Conservation (phyloP, 2,113 vertebrate genomes). For the Etheostoma cragini region DNA sequence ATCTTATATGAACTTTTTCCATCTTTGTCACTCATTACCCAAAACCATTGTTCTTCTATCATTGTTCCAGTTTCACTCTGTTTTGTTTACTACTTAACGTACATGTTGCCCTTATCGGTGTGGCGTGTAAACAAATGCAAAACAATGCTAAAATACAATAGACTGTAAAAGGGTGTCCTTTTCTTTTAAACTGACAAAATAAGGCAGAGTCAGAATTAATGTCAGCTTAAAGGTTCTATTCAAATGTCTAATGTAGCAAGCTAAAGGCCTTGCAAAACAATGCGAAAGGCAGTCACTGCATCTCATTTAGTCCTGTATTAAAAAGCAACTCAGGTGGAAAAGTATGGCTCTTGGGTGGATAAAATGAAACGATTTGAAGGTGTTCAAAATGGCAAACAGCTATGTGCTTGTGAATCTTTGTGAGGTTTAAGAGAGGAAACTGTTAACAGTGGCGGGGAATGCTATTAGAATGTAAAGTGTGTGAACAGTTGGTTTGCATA, state of each 20-base stretch:
- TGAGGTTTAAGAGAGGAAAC: constrained; percentile 3
- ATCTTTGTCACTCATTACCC: background rate
- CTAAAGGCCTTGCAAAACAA: constrained; percentile 57
- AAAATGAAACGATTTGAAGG: constrained; percentile 24
- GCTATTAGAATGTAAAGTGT: constrained; percentile 44
- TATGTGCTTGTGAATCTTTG: constrained; percentile 14
- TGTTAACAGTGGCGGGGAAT: constrained; percentile 13
- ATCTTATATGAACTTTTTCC: background rate
- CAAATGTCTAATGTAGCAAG: constrained; percentile 68
- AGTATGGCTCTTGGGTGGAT: constrained; percentile 12
- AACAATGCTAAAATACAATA: constrained; percentile 25
- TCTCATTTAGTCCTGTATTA: constrained; percentile 41
- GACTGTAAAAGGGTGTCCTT: constrained; percentile 15
- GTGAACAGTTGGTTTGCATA: constrained; percentile 44
- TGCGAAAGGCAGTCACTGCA: constrained; percentile 47
- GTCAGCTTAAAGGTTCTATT: constrained; percentile 18
- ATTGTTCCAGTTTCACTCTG: background rate
- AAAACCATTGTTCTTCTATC: background rate
- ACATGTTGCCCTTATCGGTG: background rate
- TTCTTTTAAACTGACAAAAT: constrained; percentile 20
- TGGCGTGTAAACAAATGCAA: background rate
- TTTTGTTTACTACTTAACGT: constrained; percentile 10
- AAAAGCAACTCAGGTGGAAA: constrained; percentile 28
- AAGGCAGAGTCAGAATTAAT: constrained; percentile 32
- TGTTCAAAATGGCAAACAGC: constrained; percentile 21